phyloP scores from a whole-genome alignment of 2,797 vertebrate genomes.

The Mormyrus hasselquistii region DNA sequence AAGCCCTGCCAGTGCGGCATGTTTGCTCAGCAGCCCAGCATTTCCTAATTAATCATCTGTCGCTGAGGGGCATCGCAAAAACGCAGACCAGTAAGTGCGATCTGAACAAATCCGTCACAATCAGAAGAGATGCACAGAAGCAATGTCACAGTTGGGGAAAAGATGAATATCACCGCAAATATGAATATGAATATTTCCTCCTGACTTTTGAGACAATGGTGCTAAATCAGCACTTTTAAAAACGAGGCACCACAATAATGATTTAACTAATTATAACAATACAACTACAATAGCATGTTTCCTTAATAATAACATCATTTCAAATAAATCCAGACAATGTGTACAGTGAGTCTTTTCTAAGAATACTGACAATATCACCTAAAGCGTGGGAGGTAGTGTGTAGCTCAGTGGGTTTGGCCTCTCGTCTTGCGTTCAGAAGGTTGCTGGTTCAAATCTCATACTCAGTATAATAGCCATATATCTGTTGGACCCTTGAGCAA shows the following conservation, averaged over 20 bases:
- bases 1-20: background rate
- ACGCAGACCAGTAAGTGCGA: constrained; percentile 21
- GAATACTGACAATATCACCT: background rate
- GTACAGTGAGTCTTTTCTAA: background rate
- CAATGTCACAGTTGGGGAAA: background rate
- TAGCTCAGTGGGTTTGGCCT: background rate
- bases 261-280: background rate
- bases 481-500: too few relatives aligned
- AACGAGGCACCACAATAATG: background rate
- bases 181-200: too few relatives aligned
- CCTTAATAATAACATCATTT: background rate
- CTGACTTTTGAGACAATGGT: background rate
- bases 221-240: background rate
- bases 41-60: constrained; percentile 30
- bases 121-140: constrained; percentile 10
- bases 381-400: background rate
- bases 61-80: constrained; percentile 23
- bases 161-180: background rate
- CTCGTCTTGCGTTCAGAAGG: background rate
- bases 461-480: background rate
- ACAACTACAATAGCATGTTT: background rate
- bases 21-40: constrained; percentile 14
- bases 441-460: background rate
- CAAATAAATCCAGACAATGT: background rate
- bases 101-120: background rate